Evolutionary conservation across 2,797 vertebrate species (phyloP).

Genomic region (Gouania willdenowi): DNA sequence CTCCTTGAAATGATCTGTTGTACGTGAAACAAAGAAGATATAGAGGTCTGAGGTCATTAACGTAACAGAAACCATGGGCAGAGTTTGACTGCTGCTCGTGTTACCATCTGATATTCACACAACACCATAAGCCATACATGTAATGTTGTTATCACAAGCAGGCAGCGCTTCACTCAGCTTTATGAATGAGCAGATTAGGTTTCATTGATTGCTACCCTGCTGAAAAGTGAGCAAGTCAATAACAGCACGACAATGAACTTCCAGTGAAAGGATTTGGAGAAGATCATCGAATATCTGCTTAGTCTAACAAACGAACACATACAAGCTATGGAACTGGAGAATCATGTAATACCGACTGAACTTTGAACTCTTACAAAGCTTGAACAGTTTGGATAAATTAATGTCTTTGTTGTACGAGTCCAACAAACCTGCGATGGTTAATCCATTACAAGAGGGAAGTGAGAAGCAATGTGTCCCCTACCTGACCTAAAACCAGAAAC

Average conservation of each 20-base stretch:
- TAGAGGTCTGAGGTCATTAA: too few relatives aligned
- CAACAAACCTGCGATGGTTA: conserved; percentile 62
- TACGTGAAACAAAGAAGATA: conserved; percentile 19
- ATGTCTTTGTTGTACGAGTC: conserved; percentile 56
- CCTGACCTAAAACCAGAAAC: conserved; percentile 61
- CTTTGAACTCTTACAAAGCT: conserved; percentile 56
- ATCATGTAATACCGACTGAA: conserved; percentile 48
- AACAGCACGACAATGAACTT: conserved; percentile 37
- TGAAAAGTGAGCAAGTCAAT: conserved; percentile 14
- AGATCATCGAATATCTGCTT: conserved; percentile 15
- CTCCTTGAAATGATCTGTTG: conserved; percentile 78
- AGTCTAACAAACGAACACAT: conserved; percentile 22
- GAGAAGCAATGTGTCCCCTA: conserved; percentile 55
- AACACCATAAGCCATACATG: conserved; percentile 39
- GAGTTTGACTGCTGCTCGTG: too few relatives aligned
- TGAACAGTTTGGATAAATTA: conserved; percentile 49
- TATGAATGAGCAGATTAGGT: conserved; percentile 20
- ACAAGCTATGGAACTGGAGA: conserved; percentile 25
- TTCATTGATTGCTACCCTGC: too few relatives aligned
- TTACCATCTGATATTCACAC: conserved; percentile 41
- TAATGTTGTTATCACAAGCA: conserved; percentile 30
- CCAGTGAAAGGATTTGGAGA: conserved; percentile 28
- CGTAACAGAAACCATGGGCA: background rate
- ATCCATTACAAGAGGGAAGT: conserved; percentile 66
- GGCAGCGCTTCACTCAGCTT: too few relatives aligned